These are phyloP conservation scores for Notiomystis cincta DNA, from an alignment of 2,113 vertebrate species.

Conservation along the genomic window DNA sequence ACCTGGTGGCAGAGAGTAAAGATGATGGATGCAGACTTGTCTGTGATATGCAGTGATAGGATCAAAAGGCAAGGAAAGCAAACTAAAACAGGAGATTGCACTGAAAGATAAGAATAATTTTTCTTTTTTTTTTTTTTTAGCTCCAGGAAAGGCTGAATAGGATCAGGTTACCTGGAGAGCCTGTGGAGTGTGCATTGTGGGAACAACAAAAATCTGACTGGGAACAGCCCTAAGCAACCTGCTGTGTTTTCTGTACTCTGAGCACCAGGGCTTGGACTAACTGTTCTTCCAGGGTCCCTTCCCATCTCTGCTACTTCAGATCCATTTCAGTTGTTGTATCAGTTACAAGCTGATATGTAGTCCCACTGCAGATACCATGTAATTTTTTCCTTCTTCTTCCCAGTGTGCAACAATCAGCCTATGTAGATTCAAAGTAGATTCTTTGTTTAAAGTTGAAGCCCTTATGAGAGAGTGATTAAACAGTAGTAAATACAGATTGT, in stretches of 20 bases:
- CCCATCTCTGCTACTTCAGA: neutral
- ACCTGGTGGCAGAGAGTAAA: neutral
- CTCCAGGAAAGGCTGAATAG: neutral
- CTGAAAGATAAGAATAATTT: neutral
- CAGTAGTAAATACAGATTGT: neutral
- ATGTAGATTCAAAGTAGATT: neutral
- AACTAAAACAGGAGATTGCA: neutral
- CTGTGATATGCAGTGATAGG: neutral
- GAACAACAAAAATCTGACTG: neutral
- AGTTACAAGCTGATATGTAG: neutral
- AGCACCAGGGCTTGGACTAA: neutral
- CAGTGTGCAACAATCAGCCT: neutral
- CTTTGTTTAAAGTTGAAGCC: neutral
- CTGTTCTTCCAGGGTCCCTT: neutral
- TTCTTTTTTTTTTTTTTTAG: neutral
- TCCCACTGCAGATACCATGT: neutral
- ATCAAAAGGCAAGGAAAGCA: neutral
- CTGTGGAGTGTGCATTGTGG: neutral
- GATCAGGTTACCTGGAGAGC: neutral
- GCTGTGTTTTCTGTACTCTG: neutral
- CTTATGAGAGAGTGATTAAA: neutral
- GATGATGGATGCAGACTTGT: neutral
- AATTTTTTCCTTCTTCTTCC: neutral
- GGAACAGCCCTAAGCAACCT: neutral
- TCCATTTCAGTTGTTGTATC: neutral